Conservation (phyloP, 2,797 vertebrate species). For the Sternotherus odoratus region DNA sequence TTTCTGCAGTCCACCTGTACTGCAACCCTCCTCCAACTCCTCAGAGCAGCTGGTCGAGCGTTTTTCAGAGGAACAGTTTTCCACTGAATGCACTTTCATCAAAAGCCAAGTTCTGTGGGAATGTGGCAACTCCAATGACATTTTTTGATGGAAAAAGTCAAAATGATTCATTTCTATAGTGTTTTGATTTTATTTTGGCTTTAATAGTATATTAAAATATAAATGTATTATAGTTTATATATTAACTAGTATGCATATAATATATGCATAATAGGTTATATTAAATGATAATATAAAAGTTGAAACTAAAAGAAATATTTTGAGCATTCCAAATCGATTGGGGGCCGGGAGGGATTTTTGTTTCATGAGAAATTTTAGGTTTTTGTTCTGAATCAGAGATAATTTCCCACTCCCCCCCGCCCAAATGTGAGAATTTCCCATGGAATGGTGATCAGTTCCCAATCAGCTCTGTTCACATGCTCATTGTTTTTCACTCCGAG, state of each 20-base stretch:
- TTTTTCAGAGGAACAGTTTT: constrained; percentile 37
- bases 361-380: background rate
- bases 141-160: constrained; percentile 32
- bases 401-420: background rate
- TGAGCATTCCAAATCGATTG: background rate
- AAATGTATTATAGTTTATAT: background rate
- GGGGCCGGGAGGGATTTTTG: background rate
- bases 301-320: constrained; percentile 40
- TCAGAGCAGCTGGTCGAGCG: constrained; percentile 25
- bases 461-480: background rate
- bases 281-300: constrained; percentile 39
- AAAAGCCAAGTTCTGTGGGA: constrained; percentile 25
- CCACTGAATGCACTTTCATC: constrained; percentile 24
- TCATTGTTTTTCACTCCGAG: background rate
- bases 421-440: background rate
- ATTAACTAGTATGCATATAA: background rate
- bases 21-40: background rate
- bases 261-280: constrained; percentile 8
- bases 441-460: background rate
- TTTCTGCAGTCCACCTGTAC: background rate
- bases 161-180: constrained; percentile 46
- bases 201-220: constrained; percentile 43
- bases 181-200: constrained; percentile 53
- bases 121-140: background rate
- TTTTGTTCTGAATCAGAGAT: background rate